Conservation (phyloP, 1,140 invertebrate species). For the Hesperophylax magnus region DNA sequence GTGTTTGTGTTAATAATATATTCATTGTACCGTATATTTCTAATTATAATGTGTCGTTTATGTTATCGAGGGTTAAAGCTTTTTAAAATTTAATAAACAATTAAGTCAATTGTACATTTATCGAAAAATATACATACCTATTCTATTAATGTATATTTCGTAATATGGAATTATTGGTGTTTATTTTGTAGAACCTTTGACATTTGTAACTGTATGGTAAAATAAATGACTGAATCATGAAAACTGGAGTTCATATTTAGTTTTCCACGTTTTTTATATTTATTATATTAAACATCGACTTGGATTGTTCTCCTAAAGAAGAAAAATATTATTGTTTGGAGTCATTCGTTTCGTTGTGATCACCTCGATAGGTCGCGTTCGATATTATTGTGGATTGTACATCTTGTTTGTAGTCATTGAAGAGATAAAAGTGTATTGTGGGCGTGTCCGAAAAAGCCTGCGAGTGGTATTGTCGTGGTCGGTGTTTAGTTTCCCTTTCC, state of each 20-base stretch:
- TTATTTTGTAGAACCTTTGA: slow-evolving; percentile 27
- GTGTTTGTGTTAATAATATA: background rate
- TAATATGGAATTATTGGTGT: slow-evolving; percentile 23
- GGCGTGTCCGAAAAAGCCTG: too few species aligned
- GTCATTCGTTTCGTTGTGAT: too few species aligned
- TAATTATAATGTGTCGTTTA: slow-evolving; percentile 1
- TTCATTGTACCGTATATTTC: background rate
- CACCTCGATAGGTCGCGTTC: too few species aligned
- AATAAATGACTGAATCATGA: slow-evolving; percentile 41
- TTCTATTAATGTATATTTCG: slow-evolving; percentile 13
- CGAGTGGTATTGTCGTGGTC: too few species aligned
- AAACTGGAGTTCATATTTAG: background rate
- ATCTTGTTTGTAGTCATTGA: too few species aligned
- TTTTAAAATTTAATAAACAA: slow-evolving; percentile 27
- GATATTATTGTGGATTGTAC: too few species aligned
- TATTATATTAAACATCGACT: too few species aligned
- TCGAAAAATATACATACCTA: slow-evolving; percentile 34
- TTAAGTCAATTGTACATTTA: slow-evolving; percentile 35
- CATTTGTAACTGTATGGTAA: slow-evolving; percentile 28
- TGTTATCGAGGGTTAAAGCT: background rate
- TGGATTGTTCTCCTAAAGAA: too few species aligned
- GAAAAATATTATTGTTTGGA: too few species aligned
- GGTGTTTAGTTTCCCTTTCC: too few species aligned
- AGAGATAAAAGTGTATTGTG: too few species aligned
- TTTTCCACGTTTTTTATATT: too few species aligned